Conservation (phyloP, 2,113 vertebrate species). For the Catharus minimus region DNA sequence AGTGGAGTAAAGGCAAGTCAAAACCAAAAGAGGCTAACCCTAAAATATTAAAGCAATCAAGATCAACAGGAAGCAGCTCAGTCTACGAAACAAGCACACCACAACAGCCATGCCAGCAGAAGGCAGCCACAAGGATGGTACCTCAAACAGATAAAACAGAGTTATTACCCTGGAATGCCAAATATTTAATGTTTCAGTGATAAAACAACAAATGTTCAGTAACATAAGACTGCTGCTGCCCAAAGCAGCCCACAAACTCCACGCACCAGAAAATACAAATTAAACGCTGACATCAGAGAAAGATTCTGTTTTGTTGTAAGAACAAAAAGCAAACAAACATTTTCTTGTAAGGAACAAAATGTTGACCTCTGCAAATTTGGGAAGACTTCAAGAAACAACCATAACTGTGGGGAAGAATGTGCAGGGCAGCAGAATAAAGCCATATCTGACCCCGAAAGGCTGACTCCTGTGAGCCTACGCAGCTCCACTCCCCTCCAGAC, state of each 20-base stretch:
- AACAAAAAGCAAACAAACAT: conserved; percentile 47
- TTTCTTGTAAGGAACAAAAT: conserved; percentile 49
- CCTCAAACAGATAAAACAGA: background rate
- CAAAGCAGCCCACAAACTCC: conserved; percentile 36
- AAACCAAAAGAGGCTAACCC: background rate
- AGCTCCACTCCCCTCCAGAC: background rate
- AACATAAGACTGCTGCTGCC: background rate
- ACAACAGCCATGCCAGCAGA: background rate
- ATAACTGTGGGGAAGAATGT: conserved; percentile 28
- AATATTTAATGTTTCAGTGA: conserved; percentile 14
- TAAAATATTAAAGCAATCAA: background rate
- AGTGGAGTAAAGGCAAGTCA: background rate
- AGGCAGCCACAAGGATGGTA: background rate
- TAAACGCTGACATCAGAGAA: conserved; percentile 37
- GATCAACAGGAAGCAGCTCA: background rate
- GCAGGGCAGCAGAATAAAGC: conserved; percentile 50
- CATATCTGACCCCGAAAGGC: background rate
- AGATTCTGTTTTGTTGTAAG: conserved; percentile 4
- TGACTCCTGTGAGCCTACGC: background rate
- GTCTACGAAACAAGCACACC: background rate
- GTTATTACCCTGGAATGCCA: conserved; percentile 16
- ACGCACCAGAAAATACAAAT: background rate
- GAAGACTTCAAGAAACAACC: conserved; percentile 50
- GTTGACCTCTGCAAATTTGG: conserved; percentile 48
- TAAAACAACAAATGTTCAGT: conserved; percentile 45